These are phyloP conservation scores for Egretta garzetta DNA, from an alignment of 2,113 vertebrate genomes.

Conservation along the genomic window DNA sequence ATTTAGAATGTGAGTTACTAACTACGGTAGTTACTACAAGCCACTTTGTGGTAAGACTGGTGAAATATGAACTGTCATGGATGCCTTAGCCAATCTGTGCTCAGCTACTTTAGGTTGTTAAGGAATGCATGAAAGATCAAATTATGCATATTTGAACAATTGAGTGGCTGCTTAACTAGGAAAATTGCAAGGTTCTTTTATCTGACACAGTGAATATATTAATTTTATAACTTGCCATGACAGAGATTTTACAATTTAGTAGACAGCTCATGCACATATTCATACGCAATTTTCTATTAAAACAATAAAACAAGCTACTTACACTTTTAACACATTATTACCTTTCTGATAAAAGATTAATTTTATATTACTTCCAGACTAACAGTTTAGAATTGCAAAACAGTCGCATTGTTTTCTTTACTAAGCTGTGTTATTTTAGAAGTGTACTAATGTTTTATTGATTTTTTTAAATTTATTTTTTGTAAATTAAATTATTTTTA, in stretches of 20 bases:
- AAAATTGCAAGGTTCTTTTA: background rate
- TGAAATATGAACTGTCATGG: background rate
- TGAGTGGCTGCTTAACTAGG: background rate
- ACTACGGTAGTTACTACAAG: background rate
- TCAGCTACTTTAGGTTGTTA: background rate
- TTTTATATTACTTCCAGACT: background rate
- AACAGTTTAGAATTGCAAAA: background rate
- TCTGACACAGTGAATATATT: background rate
- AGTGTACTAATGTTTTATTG: background rate
- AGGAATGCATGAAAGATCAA: background rate
- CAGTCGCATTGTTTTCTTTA: background rate
- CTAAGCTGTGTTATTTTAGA: background rate
- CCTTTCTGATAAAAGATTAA: background rate
- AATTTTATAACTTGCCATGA: background rate
- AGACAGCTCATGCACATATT: background rate
- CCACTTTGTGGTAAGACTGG: background rate
- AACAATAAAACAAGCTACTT: background rate
- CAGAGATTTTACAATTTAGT: background rate
- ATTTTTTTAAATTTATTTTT: background rate
- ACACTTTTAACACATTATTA: background rate
- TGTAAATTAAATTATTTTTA: background rate
- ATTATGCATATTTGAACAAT: background rate
- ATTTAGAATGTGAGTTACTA: background rate
- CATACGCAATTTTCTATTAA: background rate
- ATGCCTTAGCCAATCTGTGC: background rate